Evolutionary conservation across 92 coral and sea anemone genomes (phyloP).

Genomic region (Parazoanthus darwini): DNA sequence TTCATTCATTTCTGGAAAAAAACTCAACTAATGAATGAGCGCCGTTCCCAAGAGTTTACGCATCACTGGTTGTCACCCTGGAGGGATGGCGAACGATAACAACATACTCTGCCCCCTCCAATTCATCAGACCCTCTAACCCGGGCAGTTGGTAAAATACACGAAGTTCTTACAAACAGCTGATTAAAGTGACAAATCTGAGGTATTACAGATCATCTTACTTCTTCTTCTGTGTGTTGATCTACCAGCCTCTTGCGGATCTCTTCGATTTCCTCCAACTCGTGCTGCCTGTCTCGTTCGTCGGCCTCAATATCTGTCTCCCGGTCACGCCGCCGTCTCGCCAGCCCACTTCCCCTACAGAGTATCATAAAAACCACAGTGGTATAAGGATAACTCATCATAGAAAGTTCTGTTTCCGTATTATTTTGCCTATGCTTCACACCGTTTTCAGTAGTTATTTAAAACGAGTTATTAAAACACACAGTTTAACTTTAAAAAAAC

Average conservation of each 20-base stretch:
- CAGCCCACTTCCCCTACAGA: constrained; percentile 73
- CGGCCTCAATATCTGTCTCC: constrained; percentile 79
- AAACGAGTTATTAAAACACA: no score
- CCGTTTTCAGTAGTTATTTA: no score
- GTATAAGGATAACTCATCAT: neutral
- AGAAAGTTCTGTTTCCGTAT: neutral
- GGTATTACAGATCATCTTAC: neutral
- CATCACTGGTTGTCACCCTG: no score
- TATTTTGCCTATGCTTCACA: no score
- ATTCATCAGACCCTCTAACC: neutral
- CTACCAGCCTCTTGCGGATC: constrained; percentile 84
- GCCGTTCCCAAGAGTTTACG: no score
- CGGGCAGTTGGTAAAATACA: no score
- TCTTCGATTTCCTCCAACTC: constrained; percentile 97
- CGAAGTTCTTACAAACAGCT: neutral
- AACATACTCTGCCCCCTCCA: neutral
- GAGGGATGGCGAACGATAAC: neutral
- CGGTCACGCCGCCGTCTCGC: constrained; percentile 87
- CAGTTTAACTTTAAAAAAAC: no score
- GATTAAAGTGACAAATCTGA: neutral
- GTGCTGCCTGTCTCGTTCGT: constrained; percentile 92
- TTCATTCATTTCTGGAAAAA: no score
- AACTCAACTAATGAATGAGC: no score
- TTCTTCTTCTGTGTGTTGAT: constrained; percentile 67
- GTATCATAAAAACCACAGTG: neutral